Percentiles rank a stretch among this genome's conserved stretches.
phyloP scores from a whole-genome alignment of 2,113 vertebrate genomes.

The Protobothrops flavoviridis region DNA sequence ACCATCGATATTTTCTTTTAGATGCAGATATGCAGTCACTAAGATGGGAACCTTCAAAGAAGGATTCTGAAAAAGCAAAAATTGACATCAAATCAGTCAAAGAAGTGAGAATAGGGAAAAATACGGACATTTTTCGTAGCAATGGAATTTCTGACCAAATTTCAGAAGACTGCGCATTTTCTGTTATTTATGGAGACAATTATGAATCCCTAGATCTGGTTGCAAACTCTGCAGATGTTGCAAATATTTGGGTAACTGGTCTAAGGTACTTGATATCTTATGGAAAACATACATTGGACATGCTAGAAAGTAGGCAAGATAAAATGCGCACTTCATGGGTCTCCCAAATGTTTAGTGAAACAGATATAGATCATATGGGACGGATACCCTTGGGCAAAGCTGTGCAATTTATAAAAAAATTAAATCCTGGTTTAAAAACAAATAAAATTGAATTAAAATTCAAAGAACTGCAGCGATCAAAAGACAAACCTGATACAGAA shows the following conservation, averaged over 20 bases:
- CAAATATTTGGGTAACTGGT: constrained; percentile 97
- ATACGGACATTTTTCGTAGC: constrained; percentile 96
- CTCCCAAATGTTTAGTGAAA: constrained; percentile 86
- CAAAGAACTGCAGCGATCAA: constrained; percentile 94
- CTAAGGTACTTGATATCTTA: constrained; percentile 96
- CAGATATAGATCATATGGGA: constrained; percentile 76
- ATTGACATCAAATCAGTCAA: constrained; percentile 95
- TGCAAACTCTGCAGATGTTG: constrained; percentile 93
- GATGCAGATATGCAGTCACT: constrained; percentile 97
- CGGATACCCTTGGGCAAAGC: constrained; percentile 82
- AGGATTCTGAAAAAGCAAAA: constrained; percentile 96
- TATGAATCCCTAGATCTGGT: constrained; percentile 96
- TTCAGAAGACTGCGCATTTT: constrained; percentile 96
- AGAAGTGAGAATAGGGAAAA: constrained; percentile 95
- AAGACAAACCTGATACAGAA: constrained; percentile 81
- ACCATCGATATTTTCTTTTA: constrained; percentile 90
- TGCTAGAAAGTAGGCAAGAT: constrained; percentile 94
- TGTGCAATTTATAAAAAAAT: constrained; percentile 89
- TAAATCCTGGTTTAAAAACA: constrained; percentile 92
- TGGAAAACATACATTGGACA: constrained; percentile 92
- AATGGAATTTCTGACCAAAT: constrained; percentile 97
- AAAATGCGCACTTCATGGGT: constrained; percentile 95
- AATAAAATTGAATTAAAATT: constrained; percentile 96
- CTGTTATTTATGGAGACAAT: constrained; percentile 93
- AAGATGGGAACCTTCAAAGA: constrained; percentile 96